Evolutionary conservation across 2,113 vertebrate genomes (phyloP).

Genomic region (Bombycilla garrulus): DNA sequence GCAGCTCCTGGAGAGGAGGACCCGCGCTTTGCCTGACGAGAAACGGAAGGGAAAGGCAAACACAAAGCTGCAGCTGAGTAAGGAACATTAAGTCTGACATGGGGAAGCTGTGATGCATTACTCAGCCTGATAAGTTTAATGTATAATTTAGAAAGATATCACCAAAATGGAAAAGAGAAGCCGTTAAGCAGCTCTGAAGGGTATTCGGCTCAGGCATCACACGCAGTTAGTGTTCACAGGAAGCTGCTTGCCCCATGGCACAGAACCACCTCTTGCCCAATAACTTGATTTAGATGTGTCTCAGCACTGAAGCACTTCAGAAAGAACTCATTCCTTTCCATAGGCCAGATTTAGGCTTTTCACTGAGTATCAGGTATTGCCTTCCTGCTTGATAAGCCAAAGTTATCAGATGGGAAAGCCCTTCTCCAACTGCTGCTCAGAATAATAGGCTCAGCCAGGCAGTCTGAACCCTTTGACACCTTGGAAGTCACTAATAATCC

Average conservation of each 20-base stretch:
- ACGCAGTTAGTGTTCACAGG: neutral
- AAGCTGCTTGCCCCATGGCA: neutral
- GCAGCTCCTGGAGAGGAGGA: neutral
- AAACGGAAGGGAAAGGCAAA: slow-evolving; percentile 44
- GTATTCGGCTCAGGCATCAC: neutral
- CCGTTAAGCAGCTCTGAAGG: slow-evolving; percentile 69
- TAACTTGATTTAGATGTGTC: slow-evolving; percentile 13
- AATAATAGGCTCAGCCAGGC: neutral
- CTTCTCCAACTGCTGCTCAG: neutral
- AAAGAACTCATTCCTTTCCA: neutral
- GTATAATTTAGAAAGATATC: slow-evolving; percentile 77
- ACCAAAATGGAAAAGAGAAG: slow-evolving; percentile 65
- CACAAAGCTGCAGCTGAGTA: slow-evolving; percentile 8
- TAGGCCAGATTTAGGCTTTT: neutral
- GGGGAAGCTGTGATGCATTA: slow-evolving; percentile 67
- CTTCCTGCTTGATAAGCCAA: neutral
- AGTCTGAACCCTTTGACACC: neutral
- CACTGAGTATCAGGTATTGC: neutral
- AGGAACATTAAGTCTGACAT: slow-evolving; percentile 60
- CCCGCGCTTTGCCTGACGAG: neutral
- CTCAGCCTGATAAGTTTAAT: slow-evolving; percentile 72
- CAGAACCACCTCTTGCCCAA: neutral
- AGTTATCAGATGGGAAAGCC: neutral
- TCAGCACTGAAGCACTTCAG: neutral
- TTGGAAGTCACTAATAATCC: neutral